A percentile compares a stretch with the other conserved stretches of the same genome.
phyloP scores from a whole-genome alignment of 2,797 vertebrate genomes.

The Scarus forsteni region DNA sequence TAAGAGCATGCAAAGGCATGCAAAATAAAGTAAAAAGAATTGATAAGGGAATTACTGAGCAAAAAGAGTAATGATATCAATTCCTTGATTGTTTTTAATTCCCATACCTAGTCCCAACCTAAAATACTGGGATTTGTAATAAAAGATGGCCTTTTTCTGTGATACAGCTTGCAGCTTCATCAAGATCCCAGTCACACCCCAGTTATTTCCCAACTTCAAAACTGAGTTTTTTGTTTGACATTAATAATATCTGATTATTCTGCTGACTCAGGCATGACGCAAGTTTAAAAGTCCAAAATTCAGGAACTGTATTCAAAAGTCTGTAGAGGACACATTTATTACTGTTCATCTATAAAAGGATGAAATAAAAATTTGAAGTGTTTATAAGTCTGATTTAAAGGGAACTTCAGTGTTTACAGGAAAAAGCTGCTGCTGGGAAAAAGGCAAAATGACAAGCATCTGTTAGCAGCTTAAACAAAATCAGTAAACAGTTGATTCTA shows the following conservation, averaged over 20 bases:
- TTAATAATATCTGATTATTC: background rate
- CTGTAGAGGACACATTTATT: background rate
- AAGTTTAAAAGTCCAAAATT: background rate
- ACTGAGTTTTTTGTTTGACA: background rate
- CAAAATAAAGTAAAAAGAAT: no score
- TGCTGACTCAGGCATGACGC: background rate
- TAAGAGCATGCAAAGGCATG: no score
- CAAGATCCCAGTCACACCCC: background rate
- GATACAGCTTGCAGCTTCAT: no score
- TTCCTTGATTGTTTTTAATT: no score
- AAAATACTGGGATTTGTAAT: no score
- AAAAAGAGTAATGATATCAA: no score
- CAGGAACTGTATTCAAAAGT: background rate
- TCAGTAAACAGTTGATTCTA: background rate
- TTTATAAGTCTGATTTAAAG: background rate
- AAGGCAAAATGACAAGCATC: background rate
- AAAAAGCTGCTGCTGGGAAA: conserved; percentile 1
- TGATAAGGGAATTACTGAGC: no score
- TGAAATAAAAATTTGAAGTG: background rate
- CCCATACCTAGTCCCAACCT: no score
- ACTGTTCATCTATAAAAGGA: background rate
- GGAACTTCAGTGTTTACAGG: background rate
- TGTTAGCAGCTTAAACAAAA: background rate
- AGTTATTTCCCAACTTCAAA: background rate
- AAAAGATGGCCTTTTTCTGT: no score